Evolutionary conservation across 2,888 invertebrate genomes (phyloP).

Genomic region (Sphaerophoria taeniata): DNA sequence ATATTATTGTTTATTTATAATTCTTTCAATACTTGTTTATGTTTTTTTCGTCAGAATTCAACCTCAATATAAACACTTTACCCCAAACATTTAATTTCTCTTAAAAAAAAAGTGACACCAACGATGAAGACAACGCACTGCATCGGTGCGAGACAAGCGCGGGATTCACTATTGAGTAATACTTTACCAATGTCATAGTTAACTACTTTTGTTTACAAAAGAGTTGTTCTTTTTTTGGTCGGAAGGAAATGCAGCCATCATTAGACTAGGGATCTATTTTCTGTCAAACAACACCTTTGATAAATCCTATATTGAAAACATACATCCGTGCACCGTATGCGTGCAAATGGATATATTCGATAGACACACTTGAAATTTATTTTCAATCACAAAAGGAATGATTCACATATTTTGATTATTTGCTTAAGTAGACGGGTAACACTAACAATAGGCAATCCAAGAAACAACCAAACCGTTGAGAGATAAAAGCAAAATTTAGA

Average conservation of each 20-base stretch:
- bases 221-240: too few relatives aligned
- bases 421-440: slow-evolving; percentile 64
- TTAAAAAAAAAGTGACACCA: too few relatives aligned
- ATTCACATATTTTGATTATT: slow-evolving; percentile 66
- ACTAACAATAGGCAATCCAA: slow-evolving; percentile 63
- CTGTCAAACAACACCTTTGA: slow-evolving; percentile 44
- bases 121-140: too few relatives aligned
- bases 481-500: slow-evolving; percentile 72
- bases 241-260: background rate
- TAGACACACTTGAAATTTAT: slow-evolving; percentile 31
- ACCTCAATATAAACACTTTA: too few relatives aligned
- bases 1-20: too few relatives aligned
- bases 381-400: slow-evolving; percentile 51
- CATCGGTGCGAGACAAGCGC: too few relatives aligned
- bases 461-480: slow-evolving; percentile 52
- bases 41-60: too few relatives aligned
- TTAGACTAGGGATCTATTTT: slow-evolving; percentile 59
- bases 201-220: too few relatives aligned
- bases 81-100: too few relatives aligned
- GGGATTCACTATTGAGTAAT: too few relatives aligned
- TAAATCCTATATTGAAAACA: background rate
- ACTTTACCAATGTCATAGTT: too few relatives aligned
- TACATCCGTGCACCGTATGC: slow-evolving; percentile 10
- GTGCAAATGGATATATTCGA: slow-evolving; percentile 7
- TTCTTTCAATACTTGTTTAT: too few relatives aligned